Evolutionary conservation across 2,797 vertebrate genomes (phyloP), one percentile per base, ranked within the genome.

Genomic region (Sternotherus odoratus): DNA sequence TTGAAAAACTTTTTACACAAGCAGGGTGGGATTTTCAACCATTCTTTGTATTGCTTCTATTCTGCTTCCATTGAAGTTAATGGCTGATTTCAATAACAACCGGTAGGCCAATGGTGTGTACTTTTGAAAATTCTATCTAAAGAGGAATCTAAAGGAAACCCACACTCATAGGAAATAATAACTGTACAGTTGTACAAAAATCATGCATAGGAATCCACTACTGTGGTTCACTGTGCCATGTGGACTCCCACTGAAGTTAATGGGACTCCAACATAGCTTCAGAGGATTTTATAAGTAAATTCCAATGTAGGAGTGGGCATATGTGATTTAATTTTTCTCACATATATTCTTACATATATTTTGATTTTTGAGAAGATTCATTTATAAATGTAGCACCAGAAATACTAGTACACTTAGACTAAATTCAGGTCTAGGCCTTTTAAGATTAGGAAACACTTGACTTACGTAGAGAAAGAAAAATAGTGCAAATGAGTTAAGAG

Each of bases 391-490:
- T 21, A 74, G 56, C 69, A 16, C n/a, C 10, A 83, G 85, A 12
- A 43, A 75, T 5, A 28, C 24, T 69, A 53, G 46, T 46, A 51
- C 12, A 57, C n/a, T 74, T 16, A 5, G 86, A 93, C 92, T 83
- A 87, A 30, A 95, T 48, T 26, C 16, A 77, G 49, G 81, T 93
- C 79, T 94, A 86, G 83, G 53, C 43, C 79, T 91, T 95, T 90
- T 74, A 95, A 95, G 87, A 79, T 86, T 87, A 93, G 82, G 54
- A 88, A 97, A 93, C 74, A 97, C 89, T 69, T 94, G 77, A 95
- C 87, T 96, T 96, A 96, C 26, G 57, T 78, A 93, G 83, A 94
- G 24, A 96, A 77, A 89, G 53, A 92, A 97, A 94, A 97, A 84
- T 79, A 95, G 86, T 56, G 79, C 93, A 95, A 96, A 83, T 78